Percentiles rank a stretch among this genome's conserved stretches.
Evolutionary conservation across 2,113 vertebrate species (phyloP).

Genomic region (Macquaria ambigua): DNA sequence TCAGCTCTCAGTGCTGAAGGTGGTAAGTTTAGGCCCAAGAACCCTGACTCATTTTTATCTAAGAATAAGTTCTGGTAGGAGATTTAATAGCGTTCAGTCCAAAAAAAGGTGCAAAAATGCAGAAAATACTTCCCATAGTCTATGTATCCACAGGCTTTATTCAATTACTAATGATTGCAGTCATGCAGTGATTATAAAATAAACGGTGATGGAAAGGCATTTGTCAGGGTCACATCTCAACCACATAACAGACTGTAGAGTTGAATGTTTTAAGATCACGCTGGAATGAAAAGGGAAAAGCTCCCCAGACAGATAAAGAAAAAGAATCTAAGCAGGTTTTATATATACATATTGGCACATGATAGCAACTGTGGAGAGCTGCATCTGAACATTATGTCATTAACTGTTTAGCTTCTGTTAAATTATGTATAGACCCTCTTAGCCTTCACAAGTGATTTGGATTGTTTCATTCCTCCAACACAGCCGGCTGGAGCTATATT

Average conservation of each 20-base stretch:
- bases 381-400: slow-evolving; percentile 28
- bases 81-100: background rate
- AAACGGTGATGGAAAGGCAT: slow-evolving; percentile 12
- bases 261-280: slow-evolving; percentile 17
- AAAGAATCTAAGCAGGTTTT: background rate
- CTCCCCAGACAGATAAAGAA: background rate
- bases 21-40: background rate
- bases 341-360: background rate
- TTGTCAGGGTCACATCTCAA: slow-evolving; percentile 23
- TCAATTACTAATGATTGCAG: background rate
- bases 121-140: background rate
- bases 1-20: slow-evolving; percentile 4
- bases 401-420: slow-evolving; percentile 44
- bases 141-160: slow-evolving; percentile 12
- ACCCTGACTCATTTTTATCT: background rate
- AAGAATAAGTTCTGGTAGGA: background rate
- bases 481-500: slow-evolving; percentile 60
- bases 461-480: slow-evolving; percentile 64
- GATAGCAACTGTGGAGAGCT: slow-evolving; percentile 3
- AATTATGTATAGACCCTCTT: slow-evolving; percentile 45
- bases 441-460: slow-evolving; percentile 63
- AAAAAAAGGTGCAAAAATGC: background rate
- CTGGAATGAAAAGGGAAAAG: slow-evolving; percentile 21
- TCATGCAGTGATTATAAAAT: slow-evolving; percentile 27
- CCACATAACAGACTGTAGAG: background rate